Base-by-base conservation (phyloP, 2,113 vertebrate species). In the Sphaerodactylus townsendi region DNA sequence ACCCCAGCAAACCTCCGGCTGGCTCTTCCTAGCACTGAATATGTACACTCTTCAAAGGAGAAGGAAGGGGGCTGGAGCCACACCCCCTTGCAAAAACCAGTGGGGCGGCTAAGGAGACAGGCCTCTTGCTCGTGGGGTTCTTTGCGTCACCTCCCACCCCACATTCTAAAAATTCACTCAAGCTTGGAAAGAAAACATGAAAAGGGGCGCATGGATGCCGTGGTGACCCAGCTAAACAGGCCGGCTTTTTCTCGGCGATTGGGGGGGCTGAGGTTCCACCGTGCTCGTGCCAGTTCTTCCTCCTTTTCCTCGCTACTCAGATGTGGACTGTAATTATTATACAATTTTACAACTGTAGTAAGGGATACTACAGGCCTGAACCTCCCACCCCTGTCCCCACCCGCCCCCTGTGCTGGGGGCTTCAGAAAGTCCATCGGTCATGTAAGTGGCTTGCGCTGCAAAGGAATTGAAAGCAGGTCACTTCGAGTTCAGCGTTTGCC, bases 391-490 rank as follows among this genome's bases (percentile, higher is more conserved):
- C 13, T 1, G 2, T 78, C 25, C 21, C 10, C 59, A 62, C 74
- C 59, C 75, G 79, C 50, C 19, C 1, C 1, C 76, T 15, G 23
- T 14, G 46, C 70, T 33, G 23, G 56, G 1, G 69, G 72, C 79
- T 59, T 99, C 96, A 99, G 97, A 98, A 99, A 92, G 98, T 98
- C 98, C 98, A 99, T 95, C 95, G 96, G 69, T 99, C 98, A 37
- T 97, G 97, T 87, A 97, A 95, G 5, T 97, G 97, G 91, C 95
- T 96, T 82, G 97, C 96, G 37, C 95, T 96, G 94, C 96, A 69
- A 97, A 96, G 92, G 96, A 92, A 92, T 95, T 96, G 80, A 95
- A 92, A 4, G 93, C 77, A 2, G 96, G 88, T 11, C 94, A 68
- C 2, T 93, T 95, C 39, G 96, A 85, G 94, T 90, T 95, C 14